Percentiles rank a stretch among this genome's conserved stretches.
Conservation (phyloP, 2,888 invertebrate genomes). For the Clitarchus hookeri region DNA sequence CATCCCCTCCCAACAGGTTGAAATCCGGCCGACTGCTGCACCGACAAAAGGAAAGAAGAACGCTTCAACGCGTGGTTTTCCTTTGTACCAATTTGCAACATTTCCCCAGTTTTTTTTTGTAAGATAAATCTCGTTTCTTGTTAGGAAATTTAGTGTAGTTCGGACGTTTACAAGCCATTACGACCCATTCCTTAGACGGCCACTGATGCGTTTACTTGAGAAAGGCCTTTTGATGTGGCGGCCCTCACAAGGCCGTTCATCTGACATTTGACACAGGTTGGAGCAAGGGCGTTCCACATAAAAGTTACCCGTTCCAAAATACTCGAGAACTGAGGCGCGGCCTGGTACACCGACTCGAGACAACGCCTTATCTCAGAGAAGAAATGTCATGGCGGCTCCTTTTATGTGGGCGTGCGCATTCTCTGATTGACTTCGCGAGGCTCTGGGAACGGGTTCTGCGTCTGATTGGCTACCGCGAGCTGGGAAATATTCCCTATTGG, state of each 20-base stretch:
- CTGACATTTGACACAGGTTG: neutral
- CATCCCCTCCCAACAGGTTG: neutral
- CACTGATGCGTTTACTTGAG: neutral
- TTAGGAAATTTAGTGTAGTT: neutral
- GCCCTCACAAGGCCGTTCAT: neutral
- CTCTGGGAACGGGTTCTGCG: no score
- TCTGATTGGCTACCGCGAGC: no score
- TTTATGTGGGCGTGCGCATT: no score
- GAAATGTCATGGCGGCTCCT: no score
- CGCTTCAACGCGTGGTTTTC: neutral
- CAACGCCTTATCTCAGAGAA: no score
- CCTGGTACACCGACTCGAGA: no score
- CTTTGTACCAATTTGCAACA: neutral
- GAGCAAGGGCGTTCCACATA: constrained; percentile 2
- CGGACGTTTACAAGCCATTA: neutral
- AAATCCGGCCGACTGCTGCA: neutral
- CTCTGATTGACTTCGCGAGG: no score
- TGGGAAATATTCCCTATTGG: no score
- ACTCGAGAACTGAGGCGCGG: neutral
- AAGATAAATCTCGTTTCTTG: constrained; percentile 2
- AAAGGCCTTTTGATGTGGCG: neutral
- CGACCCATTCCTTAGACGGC: neutral
- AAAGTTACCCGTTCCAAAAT: neutral
- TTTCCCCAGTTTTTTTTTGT: neutral
- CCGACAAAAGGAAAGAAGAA: neutral